Base-by-base conservation (phyloP, 2,113 vertebrate genomes). In the Lampris megalopsis region DNA sequence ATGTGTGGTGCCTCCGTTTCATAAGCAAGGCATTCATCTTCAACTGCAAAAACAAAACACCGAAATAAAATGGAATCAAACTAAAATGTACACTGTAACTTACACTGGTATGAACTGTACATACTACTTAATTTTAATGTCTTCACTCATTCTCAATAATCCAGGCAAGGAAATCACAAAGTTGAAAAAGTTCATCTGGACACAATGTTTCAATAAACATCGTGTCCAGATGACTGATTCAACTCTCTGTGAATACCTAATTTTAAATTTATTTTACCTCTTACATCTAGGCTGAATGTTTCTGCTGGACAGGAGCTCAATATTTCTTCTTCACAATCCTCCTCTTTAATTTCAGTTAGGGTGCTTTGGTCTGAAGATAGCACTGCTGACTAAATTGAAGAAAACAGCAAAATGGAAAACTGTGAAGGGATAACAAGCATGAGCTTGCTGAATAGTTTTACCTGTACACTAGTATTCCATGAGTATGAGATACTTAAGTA, bases 271-370 rank as follows among this genome's bases (percentile, higher is more conserved):
- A 24, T 24, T 75, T 50, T 52, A 91, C 89, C 83, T 61, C 24
- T 24, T 24, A 24, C 24, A 24, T 84, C 68, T 61, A 38, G 37
- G 43, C 1, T 4, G 6, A 74, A 42, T 5, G 38, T 67, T 68
- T 77, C 64, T 59, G 75, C 68, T 47, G 58, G 80, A 62, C 54
- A 61, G 59, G 63, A 58, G 62, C 45, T 61, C 35, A 48, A 56
- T 42, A 63, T 50, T 2, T 85, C 83, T 57, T 77, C 82, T 63
- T 77, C 71, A 50, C 13, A 75, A 42, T 80, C 49, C 66, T 24
- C 24, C 24, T 85, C 82, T 86, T 91, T 92, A 52, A 91, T 63
- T 2, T 77, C 47, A 13, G 63, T 52, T 24, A 76, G 3, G 47
- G 77, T 67, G 2, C 78, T 77, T 45, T 74, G 64, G 5, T 84